phyloP scores from a whole-genome alignment of 92 coral and sea anemone species.

The Umimayanthus chanpuru region DNA sequence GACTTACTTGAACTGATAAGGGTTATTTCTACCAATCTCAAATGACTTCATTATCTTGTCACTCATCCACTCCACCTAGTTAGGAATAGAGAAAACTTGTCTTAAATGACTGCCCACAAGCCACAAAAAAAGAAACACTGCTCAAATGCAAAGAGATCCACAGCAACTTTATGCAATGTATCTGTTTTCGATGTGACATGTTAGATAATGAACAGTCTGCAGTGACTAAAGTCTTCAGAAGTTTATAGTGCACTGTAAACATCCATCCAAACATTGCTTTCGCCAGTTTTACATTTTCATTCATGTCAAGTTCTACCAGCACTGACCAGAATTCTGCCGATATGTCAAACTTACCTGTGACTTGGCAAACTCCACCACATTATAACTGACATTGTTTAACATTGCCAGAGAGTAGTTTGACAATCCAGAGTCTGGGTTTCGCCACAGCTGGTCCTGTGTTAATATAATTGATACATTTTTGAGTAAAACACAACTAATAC shows the following conservation, averaged over 20 bases:
- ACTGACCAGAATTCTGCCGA: too few species aligned
- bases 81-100: neutral
- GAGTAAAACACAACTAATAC: too few species aligned
- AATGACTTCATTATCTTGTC: conserved; percentile 98
- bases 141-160: too few species aligned
- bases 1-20: conserved; percentile 93
- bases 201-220: too few species aligned
- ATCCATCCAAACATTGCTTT: too few species aligned
- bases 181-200: too few species aligned
- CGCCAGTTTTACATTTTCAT: too few species aligned
- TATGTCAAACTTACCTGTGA: conserved; percentile 70
- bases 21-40: conserved; percentile 99
- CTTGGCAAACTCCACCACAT: conserved; percentile 96
- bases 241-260: too few species aligned
- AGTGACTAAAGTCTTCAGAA: too few species aligned
- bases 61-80: conserved; percentile 99
- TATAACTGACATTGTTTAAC: conserved; percentile 96
- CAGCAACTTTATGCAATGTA: too few species aligned
- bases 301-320: too few species aligned
- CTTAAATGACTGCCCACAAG: neutral
- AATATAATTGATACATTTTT: neutral
- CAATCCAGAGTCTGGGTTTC: conserved; percentile 92
- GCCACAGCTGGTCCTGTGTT: conserved; percentile 94
- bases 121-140: too few species aligned
- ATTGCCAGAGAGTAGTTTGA: conserved; percentile 98